Base-by-base conservation (phyloP, 2,797 vertebrate species). In the Gymnocypris eckloni region DNA sequence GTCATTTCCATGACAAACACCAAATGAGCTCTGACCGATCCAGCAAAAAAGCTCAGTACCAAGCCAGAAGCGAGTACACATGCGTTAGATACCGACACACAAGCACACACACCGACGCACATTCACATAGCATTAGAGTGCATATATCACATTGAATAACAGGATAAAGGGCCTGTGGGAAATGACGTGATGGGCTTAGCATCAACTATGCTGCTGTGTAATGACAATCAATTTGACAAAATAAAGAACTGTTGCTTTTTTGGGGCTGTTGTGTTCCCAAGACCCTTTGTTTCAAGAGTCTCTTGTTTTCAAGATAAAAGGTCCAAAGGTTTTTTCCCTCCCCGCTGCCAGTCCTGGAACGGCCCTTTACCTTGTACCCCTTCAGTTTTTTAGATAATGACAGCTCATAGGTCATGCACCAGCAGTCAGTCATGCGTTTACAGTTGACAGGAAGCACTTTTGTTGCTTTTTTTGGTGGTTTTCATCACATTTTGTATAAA, bases 351-450 rank as follows among this genome's bases (percentile, higher is more conserved):
- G 81, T 83, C 6, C 59, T 86, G 87, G 90, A 89, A 86, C 79
- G 56, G 87, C 90, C 91, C 92, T 85, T 82, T 84, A 92, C 90
- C 92, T 89, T 83, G 89, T 91, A 94, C 93, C 92, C 91, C 93
- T 94, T 94, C 91, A 92, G 93, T 94, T 94, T 91, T 73, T 92
- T 93, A 94, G 92, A 94, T 95, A 93, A 93, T 92, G 95, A 97
- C 94, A 97, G 94, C 94, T 95, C 93, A 93, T 94, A 95, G 96
- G 95, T 96, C 98, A 98, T 98, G 97, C 97, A 97, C 96, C 96
- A 96, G 96, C 96, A 96, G 96, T 96, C 95, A 81, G 95, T 96
- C 97, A 92, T 96, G 97, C 97, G 96, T 96, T 97, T 97, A 97
- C 94, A 95, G 95, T 96, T 96, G 95, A 97, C 95, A 95, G 96